Evolutionary conservation across 2,888 invertebrate species (phyloP).

Genomic region (Rotaria sp.): DNA sequence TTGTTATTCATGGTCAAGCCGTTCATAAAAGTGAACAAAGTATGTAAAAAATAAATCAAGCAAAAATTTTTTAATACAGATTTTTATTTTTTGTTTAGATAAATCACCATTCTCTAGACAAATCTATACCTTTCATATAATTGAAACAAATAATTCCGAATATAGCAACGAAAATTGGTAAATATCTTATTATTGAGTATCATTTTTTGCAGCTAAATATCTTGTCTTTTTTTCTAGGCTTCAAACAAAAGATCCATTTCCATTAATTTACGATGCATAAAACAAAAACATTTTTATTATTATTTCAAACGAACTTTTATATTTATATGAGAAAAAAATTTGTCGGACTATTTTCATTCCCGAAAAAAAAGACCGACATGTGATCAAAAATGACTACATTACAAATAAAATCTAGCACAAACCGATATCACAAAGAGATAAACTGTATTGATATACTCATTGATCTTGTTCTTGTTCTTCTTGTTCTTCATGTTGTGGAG

Average conservation of each 20-base stretch:
- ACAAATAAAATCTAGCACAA: background rate
- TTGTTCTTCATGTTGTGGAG: background rate
- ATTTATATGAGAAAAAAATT: too few relatives aligned
- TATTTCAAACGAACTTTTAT: too few relatives aligned
- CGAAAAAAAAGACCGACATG: too few relatives aligned
- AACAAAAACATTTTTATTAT: background rate
- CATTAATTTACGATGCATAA: background rate
- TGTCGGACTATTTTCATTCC: too few relatives aligned
- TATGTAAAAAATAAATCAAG: background rate
- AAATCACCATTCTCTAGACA: constrained; percentile 74
- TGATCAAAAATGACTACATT: background rate
- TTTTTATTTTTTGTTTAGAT: constrained; percentile 57
- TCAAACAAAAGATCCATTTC: constrained; percentile 10
- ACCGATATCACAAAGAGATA: background rate
- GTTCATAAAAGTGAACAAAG: constrained; percentile 80
- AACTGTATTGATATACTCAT: background rate
- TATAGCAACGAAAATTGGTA: constrained; percentile 77
- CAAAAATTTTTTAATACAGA: too few relatives aligned
- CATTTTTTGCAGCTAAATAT: background rate
- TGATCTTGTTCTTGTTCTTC: too few relatives aligned
- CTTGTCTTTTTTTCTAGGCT: background rate
- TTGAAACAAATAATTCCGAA: constrained; percentile 68
- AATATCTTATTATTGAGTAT: background rate
- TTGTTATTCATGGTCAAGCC: constrained; percentile 82
- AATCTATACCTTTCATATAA: constrained; percentile 87